Conservation (phyloP, 1,140 invertebrate genomes). For the Drosophila athabasca region DNA sequence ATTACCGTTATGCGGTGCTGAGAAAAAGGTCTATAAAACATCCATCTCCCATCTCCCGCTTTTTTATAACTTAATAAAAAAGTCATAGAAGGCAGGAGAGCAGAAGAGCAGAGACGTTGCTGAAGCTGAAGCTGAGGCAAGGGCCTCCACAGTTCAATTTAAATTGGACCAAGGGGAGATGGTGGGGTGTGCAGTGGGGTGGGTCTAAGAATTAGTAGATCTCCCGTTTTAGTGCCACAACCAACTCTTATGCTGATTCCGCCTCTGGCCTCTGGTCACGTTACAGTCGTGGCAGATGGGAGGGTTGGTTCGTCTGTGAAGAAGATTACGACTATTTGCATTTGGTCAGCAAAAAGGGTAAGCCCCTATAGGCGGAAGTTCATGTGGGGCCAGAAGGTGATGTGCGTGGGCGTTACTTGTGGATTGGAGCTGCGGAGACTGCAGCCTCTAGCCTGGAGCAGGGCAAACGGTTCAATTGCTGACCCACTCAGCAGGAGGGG, state of each 20-base stretch:
- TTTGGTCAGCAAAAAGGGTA: conserved; percentile 46
- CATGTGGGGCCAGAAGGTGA: conserved; percentile 12
- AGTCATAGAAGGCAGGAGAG: conserved; percentile 11
- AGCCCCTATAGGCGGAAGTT: no score
- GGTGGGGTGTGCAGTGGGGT: no score
- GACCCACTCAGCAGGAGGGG: conserved; percentile 42
- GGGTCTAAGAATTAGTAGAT: conserved; percentile 36
- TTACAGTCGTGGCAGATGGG: neutral
- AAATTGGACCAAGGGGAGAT: conserved; percentile 64
- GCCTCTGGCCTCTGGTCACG: neutral
- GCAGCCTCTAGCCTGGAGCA: neutral
- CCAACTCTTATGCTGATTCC: neutral
- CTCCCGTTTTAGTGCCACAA: neutral
- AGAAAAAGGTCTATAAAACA: conserved; percentile 41
- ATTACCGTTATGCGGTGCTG: conserved; percentile 63
- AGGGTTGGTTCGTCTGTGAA: neutral
- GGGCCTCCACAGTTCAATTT: conserved; percentile 58
- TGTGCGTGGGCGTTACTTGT: conserved; percentile 33
- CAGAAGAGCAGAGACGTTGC: conserved; percentile 14
- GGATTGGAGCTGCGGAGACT: conserved; percentile 6
- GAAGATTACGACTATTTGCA: conserved; percentile 56
- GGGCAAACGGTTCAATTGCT: conserved; percentile 33
- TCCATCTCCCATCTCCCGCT: conserved; percentile 38
- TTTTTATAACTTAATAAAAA: conserved; percentile 81
- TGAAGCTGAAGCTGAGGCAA: conserved; percentile 26